These are phyloP conservation scores for Tetranychus piercei DNA, from an alignment of 2,888 invertebrate genomes.

Conservation along the genomic window DNA sequence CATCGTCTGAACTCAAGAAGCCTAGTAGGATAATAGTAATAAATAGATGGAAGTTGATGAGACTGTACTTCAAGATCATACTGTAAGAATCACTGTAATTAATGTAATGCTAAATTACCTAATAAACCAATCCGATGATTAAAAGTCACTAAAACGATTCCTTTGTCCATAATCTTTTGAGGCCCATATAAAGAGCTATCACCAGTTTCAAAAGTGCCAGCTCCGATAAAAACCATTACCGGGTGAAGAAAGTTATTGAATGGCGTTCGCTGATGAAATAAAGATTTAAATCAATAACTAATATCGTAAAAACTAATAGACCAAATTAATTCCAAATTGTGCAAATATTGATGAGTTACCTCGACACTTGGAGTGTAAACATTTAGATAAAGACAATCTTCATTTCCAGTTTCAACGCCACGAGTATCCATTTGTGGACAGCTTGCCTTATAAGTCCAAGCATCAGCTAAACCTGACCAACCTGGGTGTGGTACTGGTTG, in stretches of 20 bases:
- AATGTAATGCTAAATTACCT: constrained; percentile 30
- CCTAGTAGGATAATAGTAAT: constrained; percentile 31
- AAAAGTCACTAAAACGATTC: constrained; percentile 39
- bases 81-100: neutral
- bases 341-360: constrained; percentile 28
- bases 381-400: constrained; percentile 68
- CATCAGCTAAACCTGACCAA: constrained; percentile 46
- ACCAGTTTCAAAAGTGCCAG: constrained; percentile 38
- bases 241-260: neutral
- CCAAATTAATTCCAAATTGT: too few relatives aligned
- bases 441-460: constrained; percentile 45
- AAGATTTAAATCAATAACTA: neutral
- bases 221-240: constrained; percentile 40
- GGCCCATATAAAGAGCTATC: constrained; percentile 37
- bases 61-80: neutral
- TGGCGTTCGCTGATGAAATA: neutral
- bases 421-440: constrained; percentile 54
- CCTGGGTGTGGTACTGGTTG: constrained; percentile 44
- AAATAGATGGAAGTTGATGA: neutral
- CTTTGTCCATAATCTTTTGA: constrained; percentile 37
- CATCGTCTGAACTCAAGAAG: constrained; percentile 37
- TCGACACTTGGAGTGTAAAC: constrained; percentile 38
- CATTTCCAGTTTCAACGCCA: constrained; percentile 41
- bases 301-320: neutral
- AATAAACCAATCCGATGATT: constrained; percentile 40